These are phyloP conservation scores for Leucoma salicis DNA, from an alignment of 2,888 invertebrate species.

Conservation along the genomic window DNA sequence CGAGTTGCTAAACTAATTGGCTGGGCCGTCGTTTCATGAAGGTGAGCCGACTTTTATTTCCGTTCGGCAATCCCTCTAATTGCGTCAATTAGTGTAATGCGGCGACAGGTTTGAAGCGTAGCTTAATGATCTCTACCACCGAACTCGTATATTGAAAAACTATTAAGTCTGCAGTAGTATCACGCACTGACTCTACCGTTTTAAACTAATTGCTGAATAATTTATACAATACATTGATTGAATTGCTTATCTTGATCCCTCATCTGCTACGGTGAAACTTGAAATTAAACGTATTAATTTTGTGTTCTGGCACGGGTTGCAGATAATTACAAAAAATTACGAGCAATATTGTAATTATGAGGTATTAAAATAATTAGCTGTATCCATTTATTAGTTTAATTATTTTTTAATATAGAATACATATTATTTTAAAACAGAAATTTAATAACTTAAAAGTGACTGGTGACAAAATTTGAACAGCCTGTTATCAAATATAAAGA, in stretches of 20 bases:
- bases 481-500: too few relatives aligned
- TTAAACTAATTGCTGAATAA: constrained; percentile 38
- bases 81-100: constrained; percentile 82
- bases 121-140: constrained; percentile 71
- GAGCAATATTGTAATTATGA: too few relatives aligned
- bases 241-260: constrained; percentile 28
- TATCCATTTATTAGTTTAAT: too few relatives aligned
- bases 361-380: too few relatives aligned
- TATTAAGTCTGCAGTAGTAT: constrained; percentile 41
- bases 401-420: too few relatives aligned
- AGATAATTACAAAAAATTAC: too few relatives aligned
- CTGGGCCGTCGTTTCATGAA: constrained; percentile 79
- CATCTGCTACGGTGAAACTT: constrained; percentile 14
- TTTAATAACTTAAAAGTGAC: too few relatives aligned
- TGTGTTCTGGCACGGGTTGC: neutral
- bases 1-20: constrained; percentile 77
- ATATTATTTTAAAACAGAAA: too few relatives aligned
- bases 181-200: constrained; percentile 23
- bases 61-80: constrained; percentile 82
- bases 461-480: too few relatives aligned
- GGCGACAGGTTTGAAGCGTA: constrained; percentile 78
- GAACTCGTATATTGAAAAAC: constrained; percentile 55
- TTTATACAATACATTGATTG: constrained; percentile 33
- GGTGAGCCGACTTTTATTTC: constrained; percentile 82
- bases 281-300: constrained; percentile 11